Conservation (phyloP, 2,113 vertebrate species). For the Alligator mississippiensis region DNA sequence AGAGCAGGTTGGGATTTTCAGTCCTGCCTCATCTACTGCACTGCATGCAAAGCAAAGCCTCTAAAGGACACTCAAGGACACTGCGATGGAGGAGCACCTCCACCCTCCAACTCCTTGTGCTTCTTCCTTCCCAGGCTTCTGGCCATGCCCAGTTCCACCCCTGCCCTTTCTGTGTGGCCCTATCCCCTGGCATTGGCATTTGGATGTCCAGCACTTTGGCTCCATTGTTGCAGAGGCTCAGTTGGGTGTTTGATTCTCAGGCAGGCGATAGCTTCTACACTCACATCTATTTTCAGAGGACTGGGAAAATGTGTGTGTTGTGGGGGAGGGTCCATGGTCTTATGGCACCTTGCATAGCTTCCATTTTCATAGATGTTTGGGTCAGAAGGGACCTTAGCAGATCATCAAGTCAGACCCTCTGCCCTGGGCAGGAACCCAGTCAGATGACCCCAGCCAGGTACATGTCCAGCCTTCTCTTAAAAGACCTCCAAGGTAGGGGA, state of each 20-base stretch:
- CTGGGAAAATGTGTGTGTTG: background rate
- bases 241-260: too few relatives aligned
- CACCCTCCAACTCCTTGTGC: background rate
- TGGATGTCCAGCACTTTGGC: background rate
- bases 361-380: background rate
- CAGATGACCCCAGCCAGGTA: too few relatives aligned
- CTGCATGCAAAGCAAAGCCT: constrained; percentile 15
- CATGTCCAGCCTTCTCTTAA: too few relatives aligned
- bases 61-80: constrained; percentile 68
- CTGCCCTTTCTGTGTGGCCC: background rate
- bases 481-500: too few relatives aligned
- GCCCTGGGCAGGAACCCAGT: too few relatives aligned
- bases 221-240: background rate
- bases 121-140: too few relatives aligned
- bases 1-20: constrained; percentile 38
- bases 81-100: background rate
- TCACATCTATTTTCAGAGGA: too few relatives aligned
- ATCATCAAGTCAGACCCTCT: background rate
- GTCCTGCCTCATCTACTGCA: constrained; percentile 16
- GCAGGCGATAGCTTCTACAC: too few relatives aligned
- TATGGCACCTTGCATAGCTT: background rate
- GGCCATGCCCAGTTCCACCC: too few relatives aligned
- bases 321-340: background rate
- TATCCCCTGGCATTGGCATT: background rate
- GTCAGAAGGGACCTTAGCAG: background rate